These are phyloP conservation scores for Moxostoma hubbsi DNA, from an alignment of 2,797 vertebrate genomes.

Conservation along the genomic window DNA sequence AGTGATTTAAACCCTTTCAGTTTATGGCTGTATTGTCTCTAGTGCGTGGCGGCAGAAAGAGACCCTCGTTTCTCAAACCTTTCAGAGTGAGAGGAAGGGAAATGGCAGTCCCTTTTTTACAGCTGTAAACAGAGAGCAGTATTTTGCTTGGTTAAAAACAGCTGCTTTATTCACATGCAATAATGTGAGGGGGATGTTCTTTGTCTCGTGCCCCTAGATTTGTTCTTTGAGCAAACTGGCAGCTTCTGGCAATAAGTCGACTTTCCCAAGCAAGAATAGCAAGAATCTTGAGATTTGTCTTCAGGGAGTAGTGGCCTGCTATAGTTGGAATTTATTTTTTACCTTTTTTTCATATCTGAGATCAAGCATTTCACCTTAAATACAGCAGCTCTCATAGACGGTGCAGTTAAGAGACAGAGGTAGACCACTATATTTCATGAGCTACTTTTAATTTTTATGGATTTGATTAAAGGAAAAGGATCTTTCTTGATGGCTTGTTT, in stretches of 20 bases:
- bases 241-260: constrained; percentile 64
- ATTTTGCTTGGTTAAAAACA: constrained; percentile 59
- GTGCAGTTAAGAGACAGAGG: neutral
- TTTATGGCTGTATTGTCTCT: constrained; percentile 77
- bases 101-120: constrained; percentile 27
- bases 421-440: constrained; percentile 43
- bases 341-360: constrained; percentile 54
- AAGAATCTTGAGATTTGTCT: constrained; percentile 64
- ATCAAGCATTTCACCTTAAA: constrained; percentile 71
- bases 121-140: constrained; percentile 59
- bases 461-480: no score
- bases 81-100: constrained; percentile 54
- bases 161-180: constrained; percentile 66
- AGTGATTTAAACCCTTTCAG: constrained; percentile 69
- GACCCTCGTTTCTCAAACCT: constrained; percentile 57
- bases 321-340: constrained; percentile 54
- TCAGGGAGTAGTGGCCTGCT: constrained; percentile 56
- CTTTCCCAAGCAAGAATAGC: constrained; percentile 83
- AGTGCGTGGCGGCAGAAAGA: constrained; percentile 62
- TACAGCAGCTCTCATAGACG: constrained; percentile 48
- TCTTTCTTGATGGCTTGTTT: neutral
- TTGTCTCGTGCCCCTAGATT: constrained; percentile 69
- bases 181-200: constrained; percentile 70
- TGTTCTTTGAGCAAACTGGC: constrained; percentile 62
- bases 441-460: constrained; percentile 19